Conservation (phyloP, 2,113 vertebrate species). For the Craseonycteris thonglongyai region DNA sequence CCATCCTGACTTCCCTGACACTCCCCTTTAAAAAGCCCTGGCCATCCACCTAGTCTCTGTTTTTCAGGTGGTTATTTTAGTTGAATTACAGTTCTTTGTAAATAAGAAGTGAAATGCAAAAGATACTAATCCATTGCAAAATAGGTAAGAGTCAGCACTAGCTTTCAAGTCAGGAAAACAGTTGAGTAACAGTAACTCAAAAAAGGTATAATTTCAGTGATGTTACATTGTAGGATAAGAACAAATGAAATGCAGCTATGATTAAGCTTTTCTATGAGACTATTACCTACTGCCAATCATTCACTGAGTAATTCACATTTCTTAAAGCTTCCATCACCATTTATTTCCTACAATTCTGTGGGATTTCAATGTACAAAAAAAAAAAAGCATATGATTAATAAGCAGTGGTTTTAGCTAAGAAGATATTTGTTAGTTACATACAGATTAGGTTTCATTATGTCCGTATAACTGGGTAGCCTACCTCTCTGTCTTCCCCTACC, state of each 20-base stretch:
- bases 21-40: neutral
- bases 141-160: neutral
- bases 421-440: neutral
- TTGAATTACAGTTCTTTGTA: neutral
- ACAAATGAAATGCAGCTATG: neutral
- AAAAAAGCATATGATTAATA: neutral
- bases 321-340: neutral
- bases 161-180: neutral
- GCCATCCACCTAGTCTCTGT: neutral
- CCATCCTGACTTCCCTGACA: too few species aligned
- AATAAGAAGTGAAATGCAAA: neutral
- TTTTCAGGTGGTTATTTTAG: slow-evolving; percentile 11
- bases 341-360: neutral
- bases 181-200: neutral
- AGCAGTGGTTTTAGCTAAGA: neutral
- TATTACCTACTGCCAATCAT: neutral
- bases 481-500: neutral
- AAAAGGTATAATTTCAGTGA: neutral
- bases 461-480: neutral
- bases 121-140: neutral
- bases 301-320: slow-evolving; percentile 33
- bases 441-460: neutral
- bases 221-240: neutral
- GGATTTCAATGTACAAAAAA: neutral
- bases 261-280: neutral